These are phyloP conservation scores for Drosophila carrolli DNA, from an alignment of 1,140 invertebrate genomes.

Conservation along the genomic window DNA sequence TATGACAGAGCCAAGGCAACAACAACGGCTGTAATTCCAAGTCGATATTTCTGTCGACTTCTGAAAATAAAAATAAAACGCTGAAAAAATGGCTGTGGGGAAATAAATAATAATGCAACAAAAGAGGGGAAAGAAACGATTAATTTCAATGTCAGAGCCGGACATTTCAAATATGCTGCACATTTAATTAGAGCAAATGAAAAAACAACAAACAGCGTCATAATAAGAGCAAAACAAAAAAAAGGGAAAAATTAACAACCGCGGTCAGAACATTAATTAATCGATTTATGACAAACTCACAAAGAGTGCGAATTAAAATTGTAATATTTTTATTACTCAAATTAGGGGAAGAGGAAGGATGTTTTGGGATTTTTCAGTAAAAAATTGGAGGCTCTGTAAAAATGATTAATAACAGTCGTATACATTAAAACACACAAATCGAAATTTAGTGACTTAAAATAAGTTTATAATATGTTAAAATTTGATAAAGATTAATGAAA, in stretches of 20 bases:
- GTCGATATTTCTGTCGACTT: constrained; percentile 44
- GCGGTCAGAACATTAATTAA: constrained; percentile 49
- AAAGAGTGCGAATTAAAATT: constrained; percentile 19
- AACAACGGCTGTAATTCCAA: constrained; percentile 20
- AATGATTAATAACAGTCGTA: not conserved
- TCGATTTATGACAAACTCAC: constrained; percentile 54
- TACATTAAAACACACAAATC: too few relatives aligned
- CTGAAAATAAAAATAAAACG: constrained; percentile 3
- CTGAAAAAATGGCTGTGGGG: constrained; percentile 22
- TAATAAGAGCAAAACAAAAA: not conserved
- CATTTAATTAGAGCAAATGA: constrained; percentile 59
- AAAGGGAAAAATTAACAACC: constrained; percentile 18
- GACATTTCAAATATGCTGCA: constrained; percentile 62
- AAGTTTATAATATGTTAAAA: too few relatives aligned
- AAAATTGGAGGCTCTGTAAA: not conserved
- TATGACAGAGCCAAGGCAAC: constrained; percentile 33
- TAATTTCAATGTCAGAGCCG: constrained; percentile 45
- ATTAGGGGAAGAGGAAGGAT: constrained; percentile 1
- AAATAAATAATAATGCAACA: constrained; percentile 22
- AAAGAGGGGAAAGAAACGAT: constrained; percentile 26
- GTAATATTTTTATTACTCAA: constrained; percentile 35
- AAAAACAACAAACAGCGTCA: not conserved
- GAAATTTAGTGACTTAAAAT: too few relatives aligned
- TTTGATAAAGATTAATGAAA: too few relatives aligned
- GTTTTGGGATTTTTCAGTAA: constrained; percentile 1